A percentile compares a stretch with the other conserved stretches of the same genome.
Conservation (phyloP, 2,888 invertebrate genomes). For the Trichacis sp. region DNA sequence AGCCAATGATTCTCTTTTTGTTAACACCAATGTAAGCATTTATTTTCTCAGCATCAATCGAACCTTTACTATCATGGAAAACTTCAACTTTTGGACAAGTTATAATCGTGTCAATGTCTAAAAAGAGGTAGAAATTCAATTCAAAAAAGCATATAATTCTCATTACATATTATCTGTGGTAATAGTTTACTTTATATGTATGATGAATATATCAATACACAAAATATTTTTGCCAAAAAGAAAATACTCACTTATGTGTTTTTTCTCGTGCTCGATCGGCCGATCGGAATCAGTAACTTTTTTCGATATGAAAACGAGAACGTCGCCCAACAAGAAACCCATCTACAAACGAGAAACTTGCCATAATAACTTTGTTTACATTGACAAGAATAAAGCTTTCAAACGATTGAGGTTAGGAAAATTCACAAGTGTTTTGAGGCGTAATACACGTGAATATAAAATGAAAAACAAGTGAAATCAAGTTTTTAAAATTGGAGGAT, state of each 20-base stretch:
- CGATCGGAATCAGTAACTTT: constrained; percentile 79
- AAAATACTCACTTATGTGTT: constrained; percentile 70
- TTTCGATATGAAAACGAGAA: constrained; percentile 75
- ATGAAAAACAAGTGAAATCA: not conserved
- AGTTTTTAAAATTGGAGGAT: not conserved
- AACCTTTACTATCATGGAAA: constrained; percentile 74
- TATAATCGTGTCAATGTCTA: constrained; percentile 73
- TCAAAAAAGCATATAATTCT: too few species aligned
- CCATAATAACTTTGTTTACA: not conserved
- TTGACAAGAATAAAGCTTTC: not conserved
- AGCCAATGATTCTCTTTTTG: constrained; percentile 75
- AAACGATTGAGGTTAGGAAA: constrained; percentile 25
- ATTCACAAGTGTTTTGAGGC: not conserved
- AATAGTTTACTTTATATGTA: too few species aligned
- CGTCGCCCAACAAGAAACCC: constrained; percentile 78
- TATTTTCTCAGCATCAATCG: constrained; percentile 72
- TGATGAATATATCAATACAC: too few species aligned
- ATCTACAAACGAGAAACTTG: constrained; percentile 59
- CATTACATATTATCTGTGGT: too few species aligned
- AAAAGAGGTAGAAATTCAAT: constrained; percentile 30
- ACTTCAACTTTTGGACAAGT: constrained; percentile 73
- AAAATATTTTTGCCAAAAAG: not conserved
- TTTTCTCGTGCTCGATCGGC: constrained; percentile 74
- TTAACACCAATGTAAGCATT: constrained; percentile 71
- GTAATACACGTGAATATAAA: not conserved